phyloP scores from a whole-genome alignment of 1,140 invertebrate species.

The Drosophila oshimai region DNA sequence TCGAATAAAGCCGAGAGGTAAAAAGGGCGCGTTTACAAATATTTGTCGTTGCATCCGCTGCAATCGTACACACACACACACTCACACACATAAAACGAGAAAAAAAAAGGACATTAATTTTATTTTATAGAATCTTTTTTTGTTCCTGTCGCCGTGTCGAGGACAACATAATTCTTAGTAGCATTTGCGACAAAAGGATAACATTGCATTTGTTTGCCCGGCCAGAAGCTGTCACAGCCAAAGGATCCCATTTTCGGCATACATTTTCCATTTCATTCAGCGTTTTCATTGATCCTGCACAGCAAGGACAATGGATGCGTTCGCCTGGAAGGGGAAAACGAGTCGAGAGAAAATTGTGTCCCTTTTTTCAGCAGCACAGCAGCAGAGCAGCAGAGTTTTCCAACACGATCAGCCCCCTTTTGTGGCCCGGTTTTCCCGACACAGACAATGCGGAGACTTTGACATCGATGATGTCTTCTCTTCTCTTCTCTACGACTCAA shows the following conservation, averaged over 20 bases:
- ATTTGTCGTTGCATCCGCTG: slow-evolving; percentile 56
- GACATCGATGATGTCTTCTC: slow-evolving; percentile 45
- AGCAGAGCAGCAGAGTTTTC: slow-evolving; percentile 4
- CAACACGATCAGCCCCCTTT: slow-evolving; percentile 56
- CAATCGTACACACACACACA: slow-evolving; percentile 1
- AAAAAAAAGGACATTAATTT: slow-evolving; percentile 58
- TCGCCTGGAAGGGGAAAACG: slow-evolving; percentile 42
- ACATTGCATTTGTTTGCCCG: slow-evolving; percentile 59
- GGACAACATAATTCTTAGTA: slow-evolving; percentile 61
- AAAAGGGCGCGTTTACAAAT: slow-evolving; percentile 68
- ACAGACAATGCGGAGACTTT: slow-evolving; percentile 51
- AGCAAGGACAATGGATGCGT: slow-evolving; percentile 38
- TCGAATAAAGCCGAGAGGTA: slow-evolving; percentile 8
- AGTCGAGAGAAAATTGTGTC: slow-evolving; percentile 9
- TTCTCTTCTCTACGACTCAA: slow-evolving; percentile 28
- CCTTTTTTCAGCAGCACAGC: slow-evolving; percentile 3
- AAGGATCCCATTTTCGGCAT: slow-evolving; percentile 36
- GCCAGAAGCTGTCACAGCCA: slow-evolving; percentile 51
- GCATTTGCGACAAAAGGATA: slow-evolving; percentile 59
- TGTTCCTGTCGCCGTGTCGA: slow-evolving; percentile 28
- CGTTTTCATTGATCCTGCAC: slow-evolving; percentile 49
- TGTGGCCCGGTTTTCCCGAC: slow-evolving; percentile 29
- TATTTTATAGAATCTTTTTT: slow-evolving; percentile 33
- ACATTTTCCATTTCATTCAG: slow-evolving; percentile 39
- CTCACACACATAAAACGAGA: background rate